Base-by-base conservation (phyloP, 2,113 vertebrate genomes). In the Pan paniscus region DNA sequence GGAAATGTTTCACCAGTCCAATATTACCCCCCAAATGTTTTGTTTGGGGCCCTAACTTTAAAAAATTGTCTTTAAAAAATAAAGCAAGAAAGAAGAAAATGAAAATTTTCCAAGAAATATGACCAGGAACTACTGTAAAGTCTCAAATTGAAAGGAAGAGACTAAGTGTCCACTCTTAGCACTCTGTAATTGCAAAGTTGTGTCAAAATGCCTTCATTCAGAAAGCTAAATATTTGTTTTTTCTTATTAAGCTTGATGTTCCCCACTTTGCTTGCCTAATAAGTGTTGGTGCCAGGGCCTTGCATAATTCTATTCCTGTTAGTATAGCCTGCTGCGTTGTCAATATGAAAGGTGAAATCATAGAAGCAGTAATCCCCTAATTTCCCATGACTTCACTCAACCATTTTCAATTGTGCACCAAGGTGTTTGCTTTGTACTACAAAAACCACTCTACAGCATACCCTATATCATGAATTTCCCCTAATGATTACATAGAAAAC, bases 261-360 rank as follows among this genome's bases (percentile, higher is more conserved):
- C 0, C 23, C 12, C 32, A 84, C 2, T 22, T 30, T 17, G 13
- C 20, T 75, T 82, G 11, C 22, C 8, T 35, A 81, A 38, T 52
- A 78, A 22, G 11, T 22, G 14, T 30, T 86, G 25, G 6, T 23
- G 12, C 18, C 35, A 55, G 32, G 27, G 1, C 12, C 14, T 61
- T 17, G 2, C 4, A 23, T 52, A 30, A 85, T 67, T 92, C 30
- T 84, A 38, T 35, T 92, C 12, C 9, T 84, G 12, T 80, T n/a
- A 11, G 23, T 68, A 5, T 57, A 81, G 57, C 7, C 22, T 75
- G 16, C 2, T 78, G 0, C 22, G 1, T 75, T 92, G 68, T 72
- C 12, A 75, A 92, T 90, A 75, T 68, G 27, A 55, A 94, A 88
- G 6, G 22, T 78, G 38, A 93, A 95, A 83, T 97, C 11, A 91